Base-by-base conservation (phyloP, 2,888 invertebrate species). In the Liodrosophila aerea region DNA sequence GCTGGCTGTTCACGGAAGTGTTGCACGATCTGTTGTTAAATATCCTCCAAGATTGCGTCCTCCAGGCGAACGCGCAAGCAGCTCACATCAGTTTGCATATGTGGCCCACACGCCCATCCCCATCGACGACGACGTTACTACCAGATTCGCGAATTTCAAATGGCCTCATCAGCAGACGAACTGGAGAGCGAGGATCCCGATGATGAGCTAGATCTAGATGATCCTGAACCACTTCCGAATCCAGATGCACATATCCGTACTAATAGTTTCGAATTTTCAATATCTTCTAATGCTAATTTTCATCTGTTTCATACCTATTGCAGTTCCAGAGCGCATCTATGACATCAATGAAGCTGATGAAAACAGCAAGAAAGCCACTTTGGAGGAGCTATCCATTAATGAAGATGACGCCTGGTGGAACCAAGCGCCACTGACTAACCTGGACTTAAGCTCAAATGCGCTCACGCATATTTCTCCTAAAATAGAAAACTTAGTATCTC, bases 401-500 rank as follows among this genome's bases (percentile, higher is more conserved):
- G 91, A 92, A 33, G 92, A 92, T 43, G 92, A 92, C 68, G 92
- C 92, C 66, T 97, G 97, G 97, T 96, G 96, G 96, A 95, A 95
- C 87, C 93, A 94, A 82, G 93, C 94, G 76, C 94, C 95, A 1
- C 90, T 97, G 15, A 94, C 93, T 62, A 93, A 93, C 78, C 91
- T 97, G 68, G 96, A 97, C 89, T 91, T 95, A 51, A 95, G 95
- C 87, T 94, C 93, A 9, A 96, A 96, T 89, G 91, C 92, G 60
- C 90, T 96, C 64, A 92, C 91, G 59, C 89, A 89, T 66, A 91
- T 96, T 82, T 93, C 94, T 52, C 89, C 92, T 30, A 92, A 93
- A 86, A 92, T 96, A 73, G 92, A 92, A 83, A 91, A 92, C 73
- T 91, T 96, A 60, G 91, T 92, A 70, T 93, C 94, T 80, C 91